Evolutionary conservation across 2,888 invertebrate species (phyloP).

Genomic region (Tinea pellionella): DNA sequence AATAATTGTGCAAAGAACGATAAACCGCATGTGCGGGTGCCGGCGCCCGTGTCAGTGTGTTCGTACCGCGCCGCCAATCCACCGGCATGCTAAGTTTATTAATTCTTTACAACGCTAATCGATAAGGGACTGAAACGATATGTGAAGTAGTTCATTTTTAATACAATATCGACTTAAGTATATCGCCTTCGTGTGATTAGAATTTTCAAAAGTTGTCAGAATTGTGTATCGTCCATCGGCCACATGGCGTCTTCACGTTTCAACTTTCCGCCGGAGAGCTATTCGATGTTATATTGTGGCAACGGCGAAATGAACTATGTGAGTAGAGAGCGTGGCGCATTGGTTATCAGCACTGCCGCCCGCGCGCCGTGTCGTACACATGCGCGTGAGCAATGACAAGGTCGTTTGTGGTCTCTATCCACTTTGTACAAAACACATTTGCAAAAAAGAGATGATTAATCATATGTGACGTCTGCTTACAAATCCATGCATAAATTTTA

Average conservation of each 20-base stretch:
- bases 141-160: conserved; percentile 17
- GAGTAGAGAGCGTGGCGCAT: conserved; percentile 37
- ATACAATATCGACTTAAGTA: background rate
- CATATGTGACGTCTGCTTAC: conserved; percentile 17
- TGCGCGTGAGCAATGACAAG: conserved; percentile 45
- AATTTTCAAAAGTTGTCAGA: background rate
- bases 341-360: conserved; percentile 37
- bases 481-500: conserved; percentile 38
- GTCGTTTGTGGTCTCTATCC: conserved; percentile 26
- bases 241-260: conserved; percentile 41
- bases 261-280: conserved; percentile 57
- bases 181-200: background rate
- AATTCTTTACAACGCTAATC: conserved; percentile 25
- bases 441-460: background rate
- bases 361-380: conserved; percentile 20
- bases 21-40: conserved; percentile 40
- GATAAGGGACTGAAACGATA: conserved; percentile 36
- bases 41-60: conserved; percentile 21
- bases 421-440: background rate
- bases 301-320: conserved; percentile 43
- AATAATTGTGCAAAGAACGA: conserved; percentile 42
- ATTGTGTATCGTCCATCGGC: background rate
- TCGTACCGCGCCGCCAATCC: conserved; percentile 15
- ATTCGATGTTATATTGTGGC: conserved; percentile 49
- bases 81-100: conserved; percentile 14